Percentiles rank a stretch among this genome's conserved stretches.
Evolutionary conservation across 2,888 invertebrate genomes (phyloP).

Genomic region (Oscheius onirici): DNA sequence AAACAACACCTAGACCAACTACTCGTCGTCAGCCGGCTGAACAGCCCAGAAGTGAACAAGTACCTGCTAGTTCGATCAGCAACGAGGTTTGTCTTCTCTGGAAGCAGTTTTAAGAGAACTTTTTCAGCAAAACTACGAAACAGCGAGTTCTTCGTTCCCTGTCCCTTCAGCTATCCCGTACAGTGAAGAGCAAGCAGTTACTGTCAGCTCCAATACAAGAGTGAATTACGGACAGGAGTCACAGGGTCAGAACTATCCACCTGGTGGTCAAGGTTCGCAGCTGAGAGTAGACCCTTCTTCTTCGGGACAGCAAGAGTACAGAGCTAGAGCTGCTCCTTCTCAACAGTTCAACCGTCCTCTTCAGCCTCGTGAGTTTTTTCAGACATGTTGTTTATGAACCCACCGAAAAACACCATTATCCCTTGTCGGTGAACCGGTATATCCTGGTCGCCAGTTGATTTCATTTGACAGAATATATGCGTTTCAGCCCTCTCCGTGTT

Average conservation of each 20-base stretch:
- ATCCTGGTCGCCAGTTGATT: background rate
- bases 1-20: background rate
- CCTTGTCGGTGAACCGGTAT: background rate
- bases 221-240: too few relatives aligned
- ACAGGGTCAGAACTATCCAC: too few relatives aligned
- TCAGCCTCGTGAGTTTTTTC: background rate
- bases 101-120: background rate
- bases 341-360: background rate
- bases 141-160: too few relatives aligned
- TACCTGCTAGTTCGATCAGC: constrained; percentile 15
- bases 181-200: background rate
- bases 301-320: background rate
- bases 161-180: background rate
- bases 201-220: too few relatives aligned
- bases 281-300: background rate
- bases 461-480: background rate
- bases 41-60: background rate
- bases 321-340: constrained; percentile 1
- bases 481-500: too few relatives aligned
- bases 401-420: background rate
- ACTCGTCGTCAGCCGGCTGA: background rate
- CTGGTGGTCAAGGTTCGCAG: background rate
- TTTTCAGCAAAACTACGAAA: constrained; percentile 3
- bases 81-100: constrained; percentile 2
- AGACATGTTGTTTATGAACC: background rate